Evolutionary conservation across 2,797 vertebrate species (phyloP), one percentile per base, ranked within the genome.

Genomic region (Chaetophractus vellerosus): DNA sequence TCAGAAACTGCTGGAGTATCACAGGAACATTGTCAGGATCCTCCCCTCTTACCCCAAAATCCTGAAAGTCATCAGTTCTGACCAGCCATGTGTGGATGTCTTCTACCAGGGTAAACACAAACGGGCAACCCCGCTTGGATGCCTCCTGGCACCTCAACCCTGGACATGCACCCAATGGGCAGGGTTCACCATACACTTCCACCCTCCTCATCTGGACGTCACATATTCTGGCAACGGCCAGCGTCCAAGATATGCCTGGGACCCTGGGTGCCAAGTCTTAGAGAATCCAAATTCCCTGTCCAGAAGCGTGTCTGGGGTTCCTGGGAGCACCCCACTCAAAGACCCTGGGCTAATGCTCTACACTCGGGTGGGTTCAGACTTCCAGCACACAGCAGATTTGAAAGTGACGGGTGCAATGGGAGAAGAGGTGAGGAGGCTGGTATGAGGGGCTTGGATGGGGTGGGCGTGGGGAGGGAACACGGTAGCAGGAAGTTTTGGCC

Each of bases 71-170:
- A 84, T 99, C 97, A 98, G 98, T 15, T 98, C 98, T 0, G 99
- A 99, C 98, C 99, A 99, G 93, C 99, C 99, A 0, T 98, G 98
- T 0, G 7, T 98, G 48, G 99, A 99, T 19, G 98, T 99, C 90
- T 98, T 99, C 90, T 98, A 98, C 0, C 99, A 99, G 97, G 99
- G 99, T 99, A 96, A 97, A 36, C 31, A 0, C 28, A 0, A 14
- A 9, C 0, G 24, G 45, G 19, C 15, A 0, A 69, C 3, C 24
- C 31, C 36, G 9, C 12, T 72, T 45, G 68, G 11, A 59, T 38
- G 66, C 18, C 52, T 45, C 26, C 68, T 36, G 33, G 24, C 10
- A 0, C 48, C 2, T 31, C 14, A 21, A 33, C 2, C 10, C 75
- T 0, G 0, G 33, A 24, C 72, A 18, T 2, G 7, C 7, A 6